Conservation (phyloP, 2,888 invertebrate genomes). For the Drosophila prostipennis region DNA sequence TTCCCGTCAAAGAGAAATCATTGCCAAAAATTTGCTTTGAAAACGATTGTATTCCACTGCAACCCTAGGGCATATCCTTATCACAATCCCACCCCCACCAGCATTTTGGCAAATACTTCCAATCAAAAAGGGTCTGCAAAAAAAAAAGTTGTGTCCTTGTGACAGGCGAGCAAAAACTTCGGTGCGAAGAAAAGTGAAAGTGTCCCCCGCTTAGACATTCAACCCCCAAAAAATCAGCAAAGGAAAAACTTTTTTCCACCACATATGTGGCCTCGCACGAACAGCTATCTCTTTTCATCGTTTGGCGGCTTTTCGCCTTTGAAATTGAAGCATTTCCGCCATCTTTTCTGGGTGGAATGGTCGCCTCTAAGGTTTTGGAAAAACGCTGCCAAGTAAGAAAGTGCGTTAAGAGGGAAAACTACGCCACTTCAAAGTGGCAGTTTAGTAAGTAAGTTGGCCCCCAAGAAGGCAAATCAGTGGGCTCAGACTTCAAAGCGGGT, state of each 20-base stretch:
- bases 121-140: constrained; percentile 59
- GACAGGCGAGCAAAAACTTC: constrained; percentile 57
- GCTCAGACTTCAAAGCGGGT: constrained; percentile 73
- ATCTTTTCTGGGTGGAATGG: constrained; percentile 62
- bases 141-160: constrained; percentile 60
- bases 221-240: constrained; percentile 54
- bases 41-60: constrained; percentile 40
- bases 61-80: constrained; percentile 35
- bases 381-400: constrained; percentile 48
- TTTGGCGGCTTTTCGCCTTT: constrained; percentile 67
- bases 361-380: constrained; percentile 11
- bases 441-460: constrained; percentile 57
- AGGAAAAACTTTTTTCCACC: constrained; percentile 33
- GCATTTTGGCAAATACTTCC: constrained; percentile 52
- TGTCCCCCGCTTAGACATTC: constrained; percentile 52
- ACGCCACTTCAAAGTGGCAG: constrained; percentile 74
- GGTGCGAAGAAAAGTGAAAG: constrained; percentile 78
- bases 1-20: constrained; percentile 62
- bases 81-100: constrained; percentile 7
- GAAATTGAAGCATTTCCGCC: constrained; percentile 79
- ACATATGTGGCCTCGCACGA: constrained; percentile 31
- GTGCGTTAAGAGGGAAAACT: constrained; percentile 76
- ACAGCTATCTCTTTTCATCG: constrained; percentile 29
- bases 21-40: constrained; percentile 71
- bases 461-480: constrained; percentile 68